Evolutionary conservation across 2,888 invertebrate species (phyloP).

Genomic region (Eudemis profundana): DNA sequence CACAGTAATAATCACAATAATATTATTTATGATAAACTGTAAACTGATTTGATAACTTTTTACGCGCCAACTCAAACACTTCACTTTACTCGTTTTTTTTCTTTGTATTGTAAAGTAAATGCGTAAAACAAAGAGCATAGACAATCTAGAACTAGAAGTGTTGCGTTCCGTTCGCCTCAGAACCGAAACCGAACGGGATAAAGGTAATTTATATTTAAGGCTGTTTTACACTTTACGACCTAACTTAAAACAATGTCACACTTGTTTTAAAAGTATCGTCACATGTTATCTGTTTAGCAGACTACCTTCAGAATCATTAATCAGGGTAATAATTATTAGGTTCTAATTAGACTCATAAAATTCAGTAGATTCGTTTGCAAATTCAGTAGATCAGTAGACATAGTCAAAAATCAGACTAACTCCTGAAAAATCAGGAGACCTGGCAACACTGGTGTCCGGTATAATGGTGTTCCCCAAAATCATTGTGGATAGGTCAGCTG

Average conservation of each 20-base stretch:
- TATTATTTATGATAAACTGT: not conserved
- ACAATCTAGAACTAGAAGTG: not conserved
- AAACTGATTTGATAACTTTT: conserved; percentile 3
- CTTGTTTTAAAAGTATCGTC: conserved; percentile 1
- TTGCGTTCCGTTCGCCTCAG: not conserved
- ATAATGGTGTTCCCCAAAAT: too few relatives aligned
- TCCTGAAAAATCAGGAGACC: too few relatives aligned
- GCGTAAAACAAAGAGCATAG: not conserved
- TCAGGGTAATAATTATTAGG: not conserved
- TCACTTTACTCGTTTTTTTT: conserved; percentile 2
- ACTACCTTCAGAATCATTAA: not conserved
- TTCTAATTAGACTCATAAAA: not conserved
- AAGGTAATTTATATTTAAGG: not conserved
- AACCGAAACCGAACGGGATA: not conserved
- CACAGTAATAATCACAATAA: conserved; percentile 1
- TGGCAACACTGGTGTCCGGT: too few relatives aligned
- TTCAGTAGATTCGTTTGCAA: not conserved
- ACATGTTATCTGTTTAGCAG: not conserved
- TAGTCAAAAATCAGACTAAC: not conserved
- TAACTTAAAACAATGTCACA: not conserved
- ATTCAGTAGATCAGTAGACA: not conserved
- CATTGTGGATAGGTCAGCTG: too few relatives aligned
- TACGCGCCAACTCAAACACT: not conserved
- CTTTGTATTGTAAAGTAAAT: too few relatives aligned
- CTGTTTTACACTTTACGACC: not conserved